A percentile compares a stretch with the other conserved stretches of the same genome.
phyloP scores from a whole-genome alignment of 2,888 invertebrate species.

The Saturnia pavonia region DNA sequence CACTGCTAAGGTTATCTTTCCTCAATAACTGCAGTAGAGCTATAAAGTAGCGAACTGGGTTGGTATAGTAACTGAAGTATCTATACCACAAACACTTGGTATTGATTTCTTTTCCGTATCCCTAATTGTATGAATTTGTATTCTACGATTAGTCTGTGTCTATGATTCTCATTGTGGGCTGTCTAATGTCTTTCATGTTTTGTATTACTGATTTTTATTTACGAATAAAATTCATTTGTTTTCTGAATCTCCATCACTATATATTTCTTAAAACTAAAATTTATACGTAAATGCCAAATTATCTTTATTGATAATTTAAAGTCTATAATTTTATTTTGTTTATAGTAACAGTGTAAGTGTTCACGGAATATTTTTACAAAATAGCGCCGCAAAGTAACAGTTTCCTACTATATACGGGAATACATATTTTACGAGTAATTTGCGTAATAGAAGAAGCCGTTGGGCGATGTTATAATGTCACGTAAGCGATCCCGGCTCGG shows the following conservation, averaged over 20 bases:
- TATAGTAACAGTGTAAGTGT: background rate
- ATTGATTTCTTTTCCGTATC: too few species aligned
- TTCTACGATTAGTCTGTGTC: too few species aligned
- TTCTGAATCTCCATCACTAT: background rate
- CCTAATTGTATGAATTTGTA: too few species aligned
- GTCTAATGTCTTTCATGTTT: too few species aligned
- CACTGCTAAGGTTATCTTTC: too few species aligned
- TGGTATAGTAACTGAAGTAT: too few species aligned
- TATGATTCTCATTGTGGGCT: too few species aligned
- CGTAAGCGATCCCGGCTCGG: constrained; percentile 63
- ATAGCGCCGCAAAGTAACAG: background rate
- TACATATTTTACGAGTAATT: background rate
- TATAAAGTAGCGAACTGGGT: too few species aligned
- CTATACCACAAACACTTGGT: too few species aligned
- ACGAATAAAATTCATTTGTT: background rate
- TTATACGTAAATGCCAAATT: background rate
- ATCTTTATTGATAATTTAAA: background rate
- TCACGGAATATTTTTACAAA: background rate
- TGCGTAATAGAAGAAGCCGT: background rate
- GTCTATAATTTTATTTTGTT: background rate
- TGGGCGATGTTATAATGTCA: constrained; percentile 72
- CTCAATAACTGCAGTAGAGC: too few species aligned
- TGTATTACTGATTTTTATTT: constrained; percentile 8
- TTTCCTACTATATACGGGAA: background rate
- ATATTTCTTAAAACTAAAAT: background rate